Evolutionary conservation across 2,797 vertebrate genomes (phyloP).

Genomic region (Enteromius thamalakanensis): DNA sequence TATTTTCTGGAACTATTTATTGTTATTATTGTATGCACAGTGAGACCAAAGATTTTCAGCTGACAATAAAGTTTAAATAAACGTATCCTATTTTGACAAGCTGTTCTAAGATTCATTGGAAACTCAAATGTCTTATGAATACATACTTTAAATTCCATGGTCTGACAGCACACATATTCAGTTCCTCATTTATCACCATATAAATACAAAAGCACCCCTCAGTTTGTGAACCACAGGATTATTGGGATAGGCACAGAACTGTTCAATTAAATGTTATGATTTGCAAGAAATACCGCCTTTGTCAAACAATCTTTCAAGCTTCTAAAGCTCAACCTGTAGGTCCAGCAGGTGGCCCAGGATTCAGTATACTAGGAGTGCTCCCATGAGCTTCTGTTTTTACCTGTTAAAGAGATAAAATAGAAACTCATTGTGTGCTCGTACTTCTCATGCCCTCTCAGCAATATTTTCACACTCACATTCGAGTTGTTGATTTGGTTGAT

Average conservation of each 20-base stretch:
- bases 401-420: slow-evolving; percentile 60
- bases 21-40: too few relatives aligned
- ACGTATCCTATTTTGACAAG: too few relatives aligned
- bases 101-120: too few relatives aligned
- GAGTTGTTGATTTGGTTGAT: slow-evolving; percentile 70
- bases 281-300: too few relatives aligned
- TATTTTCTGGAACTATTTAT: too few relatives aligned
- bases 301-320: background rate
- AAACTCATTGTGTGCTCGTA: background rate
- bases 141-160: too few relatives aligned
- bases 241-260: background rate
- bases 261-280: background rate
- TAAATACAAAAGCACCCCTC: background rate
- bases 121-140: too few relatives aligned
- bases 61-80: too few relatives aligned
- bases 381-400: slow-evolving; percentile 78
- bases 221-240: background rate
- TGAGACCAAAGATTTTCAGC: too few relatives aligned
- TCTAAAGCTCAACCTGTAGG: slow-evolving; percentile 73
- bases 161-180: too few relatives aligned
- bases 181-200: background rate
- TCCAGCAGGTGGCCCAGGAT: slow-evolving; percentile 74
- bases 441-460: background rate
- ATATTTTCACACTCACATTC: slow-evolving; percentile 71
- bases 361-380: slow-evolving; percentile 70